Evolutionary conservation across 2,113 vertebrate genomes (phyloP), one percentile per base, ranked within the genome.

Genomic region (Prochilodus magdalenae): DNA sequence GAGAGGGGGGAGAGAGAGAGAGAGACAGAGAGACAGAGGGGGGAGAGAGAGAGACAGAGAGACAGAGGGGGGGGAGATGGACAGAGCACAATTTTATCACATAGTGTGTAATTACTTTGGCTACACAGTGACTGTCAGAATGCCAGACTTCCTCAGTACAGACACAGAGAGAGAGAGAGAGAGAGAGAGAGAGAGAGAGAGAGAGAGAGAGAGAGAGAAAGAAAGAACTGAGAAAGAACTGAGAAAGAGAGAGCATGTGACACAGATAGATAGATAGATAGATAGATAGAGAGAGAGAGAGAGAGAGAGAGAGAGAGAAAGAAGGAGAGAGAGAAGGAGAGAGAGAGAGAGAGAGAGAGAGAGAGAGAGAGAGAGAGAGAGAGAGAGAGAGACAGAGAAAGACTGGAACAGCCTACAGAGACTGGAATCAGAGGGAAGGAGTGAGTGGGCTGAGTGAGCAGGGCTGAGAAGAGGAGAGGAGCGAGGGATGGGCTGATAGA

Each of bases 61-160:
- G 22, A 51, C 5, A 77, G 44, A 67, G 62, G 20, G 14, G 29
- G 29, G 63, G 36, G 27, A 65, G 73, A 83, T 62, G 80, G 40
- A 84, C 44, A 51, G 75, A 40, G 70, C 47, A 27, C 63, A 33
- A 67, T 62, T 80, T 80, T 77, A 65, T 66, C 59, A 40, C 72
- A 65, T 80, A 63, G 66, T 77, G 63, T 85, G 62, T 81, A 71
- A 83, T 80, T 85, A 79, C 40, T 18, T 62, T 81, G 81, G 85
- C 67, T 73, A 69, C 67, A 67, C 40, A 44, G 77, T 73, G n/a
- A 14, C 53, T 79, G 76, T 76, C 75, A n/a, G 67, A 51, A 33
- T 27, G 29, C 44, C 65, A 29, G 53, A 44, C 69, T 66, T n/a
- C 22, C 66, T 11, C 29, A 70, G 47, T 44, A 44, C 24, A 69